Conservation (phyloP, 35 echinoderm and acorn worm genomes). For the Nesometra sesokonis region DNA sequence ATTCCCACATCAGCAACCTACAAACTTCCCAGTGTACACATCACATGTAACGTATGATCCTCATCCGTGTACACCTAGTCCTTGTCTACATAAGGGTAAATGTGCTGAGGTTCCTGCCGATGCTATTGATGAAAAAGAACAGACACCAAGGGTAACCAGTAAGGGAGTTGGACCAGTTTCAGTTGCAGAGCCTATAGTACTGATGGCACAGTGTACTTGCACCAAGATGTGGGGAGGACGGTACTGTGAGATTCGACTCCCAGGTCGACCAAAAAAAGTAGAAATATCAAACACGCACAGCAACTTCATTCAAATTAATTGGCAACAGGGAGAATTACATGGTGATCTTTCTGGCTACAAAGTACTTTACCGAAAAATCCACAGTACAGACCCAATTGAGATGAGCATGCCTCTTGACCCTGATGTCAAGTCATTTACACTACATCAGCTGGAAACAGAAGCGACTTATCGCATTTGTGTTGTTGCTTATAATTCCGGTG, state of each 20-base stretch:
- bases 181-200: neutral
- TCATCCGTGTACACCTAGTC: slow-evolving; percentile 58
- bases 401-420: slow-evolving; percentile 66
- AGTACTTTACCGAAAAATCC: slow-evolving; percentile 61
- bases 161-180: neutral
- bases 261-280: slow-evolving; percentile 42
- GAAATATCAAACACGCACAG: slow-evolving; percentile 20
- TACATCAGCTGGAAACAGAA: slow-evolving; percentile 49
- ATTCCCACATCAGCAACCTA: neutral
- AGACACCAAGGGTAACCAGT: neutral
- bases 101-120: slow-evolving; percentile 33
- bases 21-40: neutral
- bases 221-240: slow-evolving; percentile 50
- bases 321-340: slow-evolving; percentile 14
- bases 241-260: slow-evolving; percentile 49
- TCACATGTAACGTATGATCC: neutral
- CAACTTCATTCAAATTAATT: slow-evolving; percentile 54
- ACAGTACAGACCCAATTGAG: slow-evolving; percentile 35
- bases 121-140: neutral
- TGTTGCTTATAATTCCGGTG: slow-evolving; percentile 72
- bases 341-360: slow-evolving; percentile 57
- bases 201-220: slow-evolving; percentile 29
- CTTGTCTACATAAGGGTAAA: slow-evolving; percentile 57
- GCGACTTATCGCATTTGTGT: slow-evolving; percentile 71
- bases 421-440: slow-evolving; percentile 57